Percentiles rank a stretch among this genome's conserved stretches.
These are phyloP conservation scores for Drosophila ustulata DNA, from an alignment of 2,888 invertebrate species.

Conservation along the genomic window DNA sequence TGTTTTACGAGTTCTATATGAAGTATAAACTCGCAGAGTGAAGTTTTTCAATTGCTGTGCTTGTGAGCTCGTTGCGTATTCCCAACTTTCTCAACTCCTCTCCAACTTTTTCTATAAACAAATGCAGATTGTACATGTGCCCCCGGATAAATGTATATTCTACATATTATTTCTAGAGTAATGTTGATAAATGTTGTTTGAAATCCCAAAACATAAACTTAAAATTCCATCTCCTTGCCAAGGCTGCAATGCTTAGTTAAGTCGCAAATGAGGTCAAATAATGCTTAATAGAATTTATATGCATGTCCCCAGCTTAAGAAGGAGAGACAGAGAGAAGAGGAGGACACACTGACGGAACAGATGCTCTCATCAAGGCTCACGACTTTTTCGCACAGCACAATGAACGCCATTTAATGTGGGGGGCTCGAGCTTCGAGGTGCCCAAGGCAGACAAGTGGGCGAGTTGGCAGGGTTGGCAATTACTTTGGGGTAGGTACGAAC, in stretches of 20 bases:
- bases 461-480: slow-evolving; percentile 15
- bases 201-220: slow-evolving; percentile 29
- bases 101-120: slow-evolving; percentile 27
- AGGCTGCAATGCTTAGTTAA: slow-evolving; percentile 40
- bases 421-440: slow-evolving; percentile 1
- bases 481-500: slow-evolving; percentile 22
- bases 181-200: slow-evolving; percentile 33
- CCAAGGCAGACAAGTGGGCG: slow-evolving; percentile 40
- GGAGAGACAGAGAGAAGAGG: not conserved
- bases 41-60: slow-evolving; percentile 21
- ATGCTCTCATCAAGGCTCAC: slow-evolving; percentile 45
- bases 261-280: slow-evolving; percentile 53
- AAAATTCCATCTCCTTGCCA: slow-evolving; percentile 12
- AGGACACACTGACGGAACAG: slow-evolving; percentile 20
- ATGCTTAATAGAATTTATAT: slow-evolving; percentile 45
- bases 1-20: not conserved
- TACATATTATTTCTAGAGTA: slow-evolving; percentile 1
- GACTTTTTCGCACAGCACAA: slow-evolving; percentile 54
- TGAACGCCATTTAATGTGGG: slow-evolving; percentile 56
- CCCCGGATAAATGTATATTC: not conserved
- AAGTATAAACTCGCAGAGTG: slow-evolving; percentile 2
- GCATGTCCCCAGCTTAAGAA: not conserved
- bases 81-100: not conserved
- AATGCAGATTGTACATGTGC: slow-evolving; percentile 15
- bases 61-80: slow-evolving; percentile 1